These are phyloP conservation scores for Peromyscus californicus DNA, from an alignment of 2,113 vertebrate genomes.

Conservation along the genomic window DNA sequence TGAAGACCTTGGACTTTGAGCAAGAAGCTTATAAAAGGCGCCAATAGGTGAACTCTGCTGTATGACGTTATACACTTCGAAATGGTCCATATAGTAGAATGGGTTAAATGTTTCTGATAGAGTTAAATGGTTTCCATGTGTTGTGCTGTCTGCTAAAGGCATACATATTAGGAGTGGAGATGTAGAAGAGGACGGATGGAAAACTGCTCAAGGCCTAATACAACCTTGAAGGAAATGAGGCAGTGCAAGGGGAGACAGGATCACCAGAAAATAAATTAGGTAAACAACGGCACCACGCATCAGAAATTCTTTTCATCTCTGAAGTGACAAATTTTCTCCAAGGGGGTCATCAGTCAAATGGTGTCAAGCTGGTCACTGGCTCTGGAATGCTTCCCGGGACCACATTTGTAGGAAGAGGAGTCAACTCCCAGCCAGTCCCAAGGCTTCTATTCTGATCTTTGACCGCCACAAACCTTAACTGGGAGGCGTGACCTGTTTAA, in stretches of 20 bases:
- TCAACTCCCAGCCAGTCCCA: background rate
- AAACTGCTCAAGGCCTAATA: background rate
- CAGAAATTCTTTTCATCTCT: conserved; percentile 33
- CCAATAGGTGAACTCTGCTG: background rate
- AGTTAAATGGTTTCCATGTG: background rate
- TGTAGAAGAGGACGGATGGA: background rate
- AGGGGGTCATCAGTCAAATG: conserved; percentile 7
- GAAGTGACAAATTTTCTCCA: conserved; percentile 22
- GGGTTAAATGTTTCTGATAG: background rate
- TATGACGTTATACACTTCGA: background rate
- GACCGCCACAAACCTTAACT: background rate
- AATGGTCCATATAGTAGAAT: background rate
- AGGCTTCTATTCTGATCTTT: background rate
- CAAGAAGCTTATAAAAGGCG: background rate
- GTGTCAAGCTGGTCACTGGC: background rate
- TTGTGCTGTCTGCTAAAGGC: background rate
- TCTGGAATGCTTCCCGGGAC: background rate
- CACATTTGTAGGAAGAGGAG: background rate
- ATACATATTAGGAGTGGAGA: background rate
- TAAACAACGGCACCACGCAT: conserved; percentile 4
- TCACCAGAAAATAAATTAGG: conserved; percentile 39
- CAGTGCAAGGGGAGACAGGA: background rate
- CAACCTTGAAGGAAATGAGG: conserved; percentile 53
- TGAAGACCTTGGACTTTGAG: background rate
- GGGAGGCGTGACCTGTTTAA: conserved; percentile 47